Evolutionary conservation across 2,888 invertebrate genomes (phyloP).

Genomic region (Halictus quadricinctus): DNA sequence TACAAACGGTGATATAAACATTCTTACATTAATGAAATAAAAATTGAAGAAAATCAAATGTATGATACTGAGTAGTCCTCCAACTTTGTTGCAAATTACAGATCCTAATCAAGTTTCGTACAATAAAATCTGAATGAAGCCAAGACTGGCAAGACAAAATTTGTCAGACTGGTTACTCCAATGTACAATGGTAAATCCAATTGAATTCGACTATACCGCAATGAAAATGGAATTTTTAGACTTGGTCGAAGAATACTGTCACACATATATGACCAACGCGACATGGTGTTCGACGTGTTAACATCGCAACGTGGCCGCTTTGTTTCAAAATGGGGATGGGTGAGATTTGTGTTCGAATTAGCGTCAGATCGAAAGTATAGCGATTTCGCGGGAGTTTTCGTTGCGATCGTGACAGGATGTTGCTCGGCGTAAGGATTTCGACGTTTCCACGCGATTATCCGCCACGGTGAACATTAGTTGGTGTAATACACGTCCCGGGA

Average conservation of each 20-base stretch:
- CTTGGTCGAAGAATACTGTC: background rate
- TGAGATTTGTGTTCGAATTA: background rate
- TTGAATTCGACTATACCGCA: too few relatives aligned
- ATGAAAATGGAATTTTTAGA: background rate
- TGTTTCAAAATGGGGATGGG: background rate
- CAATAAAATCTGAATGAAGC: too few relatives aligned
- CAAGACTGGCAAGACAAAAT: too few relatives aligned
- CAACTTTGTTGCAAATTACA: too few relatives aligned
- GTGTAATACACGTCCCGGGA: conserved; percentile 40
- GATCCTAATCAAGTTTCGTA: too few relatives aligned
- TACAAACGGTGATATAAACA: too few relatives aligned
- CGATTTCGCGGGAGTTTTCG: conserved; percentile 4
- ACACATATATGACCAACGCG: background rate
- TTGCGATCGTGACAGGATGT: background rate
- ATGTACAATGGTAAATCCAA: too few relatives aligned
- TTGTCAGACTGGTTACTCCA: too few relatives aligned
- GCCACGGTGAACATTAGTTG: conserved; percentile 22
- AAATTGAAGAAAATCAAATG: too few relatives aligned
- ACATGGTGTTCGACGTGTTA: background rate
- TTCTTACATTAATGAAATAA: too few relatives aligned
- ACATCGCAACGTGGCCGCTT: background rate
- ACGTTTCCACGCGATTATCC: conserved; percentile 50
- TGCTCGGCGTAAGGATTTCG: background rate
- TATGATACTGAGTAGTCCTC: too few relatives aligned
- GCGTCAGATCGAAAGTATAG: background rate